These are phyloP conservation scores for Mamestra brassicae DNA, from an alignment of 2,888 invertebrate genomes.

Conservation along the genomic window DNA sequence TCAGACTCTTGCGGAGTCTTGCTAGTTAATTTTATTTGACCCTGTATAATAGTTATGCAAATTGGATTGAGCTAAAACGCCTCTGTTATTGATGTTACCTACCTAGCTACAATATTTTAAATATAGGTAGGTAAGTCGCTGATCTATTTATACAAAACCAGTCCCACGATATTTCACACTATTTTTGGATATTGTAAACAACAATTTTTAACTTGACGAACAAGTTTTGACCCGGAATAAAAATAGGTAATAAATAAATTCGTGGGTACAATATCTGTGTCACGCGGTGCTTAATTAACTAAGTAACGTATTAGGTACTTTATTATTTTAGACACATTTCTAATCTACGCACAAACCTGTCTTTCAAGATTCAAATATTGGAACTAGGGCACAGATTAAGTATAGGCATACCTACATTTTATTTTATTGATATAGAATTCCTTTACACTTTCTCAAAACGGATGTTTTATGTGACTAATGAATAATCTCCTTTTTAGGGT, in stretches of 20 bases:
- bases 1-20: no score
- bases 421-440: background rate
- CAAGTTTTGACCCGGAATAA: background rate
- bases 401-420: background rate
- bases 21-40: no score
- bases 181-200: background rate
- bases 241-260: background rate
- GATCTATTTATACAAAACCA: background rate
- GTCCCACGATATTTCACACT: background rate
- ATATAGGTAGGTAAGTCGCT: background rate
- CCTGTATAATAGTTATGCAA: no score
- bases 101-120: background rate
- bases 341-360: constrained; percentile 2
- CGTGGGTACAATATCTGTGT: constrained; percentile 7
- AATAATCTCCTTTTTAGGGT: background rate
- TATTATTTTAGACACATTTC: background rate
- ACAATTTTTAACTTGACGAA: background rate
- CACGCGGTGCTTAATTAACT: background rate
- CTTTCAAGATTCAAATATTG: background rate
- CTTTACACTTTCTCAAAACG: background rate
- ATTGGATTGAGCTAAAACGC: no score
- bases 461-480: background rate
- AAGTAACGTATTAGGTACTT: background rate
- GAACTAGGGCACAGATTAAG: background rate
- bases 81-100: no score